Evolutionary conservation across 2,797 vertebrate species (phyloP).

Genomic region (Buceros bicornis): DNA sequence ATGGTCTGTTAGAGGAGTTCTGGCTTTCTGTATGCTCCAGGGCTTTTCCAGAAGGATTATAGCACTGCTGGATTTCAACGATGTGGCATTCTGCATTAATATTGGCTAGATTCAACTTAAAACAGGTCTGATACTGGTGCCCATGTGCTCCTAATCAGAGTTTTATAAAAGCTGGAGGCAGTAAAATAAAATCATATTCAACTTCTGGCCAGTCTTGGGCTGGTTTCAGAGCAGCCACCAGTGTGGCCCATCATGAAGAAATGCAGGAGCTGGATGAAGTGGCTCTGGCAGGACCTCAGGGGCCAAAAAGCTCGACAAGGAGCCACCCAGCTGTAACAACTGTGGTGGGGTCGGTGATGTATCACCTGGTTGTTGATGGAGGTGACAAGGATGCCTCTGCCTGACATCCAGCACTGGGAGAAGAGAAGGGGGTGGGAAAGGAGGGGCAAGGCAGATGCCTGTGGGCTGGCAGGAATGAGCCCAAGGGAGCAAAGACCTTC

Average conservation of each 20-base stretch:
- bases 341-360: rapidly evolving
- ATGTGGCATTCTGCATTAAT: neutral
- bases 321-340: rapidly evolving
- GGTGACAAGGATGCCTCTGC: rapidly evolving
- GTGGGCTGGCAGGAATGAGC: rapidly evolving
- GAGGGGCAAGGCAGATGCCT: neutral
- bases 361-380: rapidly evolving
- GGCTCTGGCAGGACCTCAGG: neutral
- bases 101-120: neutral
- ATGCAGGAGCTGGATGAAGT: neutral
- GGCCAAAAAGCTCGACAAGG: neutral
- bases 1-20: neutral
- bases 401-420: neutral
- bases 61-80: neutral
- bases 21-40: neutral
- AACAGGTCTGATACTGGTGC: neutral
- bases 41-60: neutral
- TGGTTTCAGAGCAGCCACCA: neutral
- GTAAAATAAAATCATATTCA: neutral
- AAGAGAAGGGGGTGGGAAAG: neutral
- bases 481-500: neutral
- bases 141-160: neutral
- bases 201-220: neutral
- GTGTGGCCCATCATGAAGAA: too few species aligned
- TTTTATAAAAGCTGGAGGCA: neutral